Conservation (phyloP, 2,888 invertebrate species). For the Heteropelma amictum region DNA sequence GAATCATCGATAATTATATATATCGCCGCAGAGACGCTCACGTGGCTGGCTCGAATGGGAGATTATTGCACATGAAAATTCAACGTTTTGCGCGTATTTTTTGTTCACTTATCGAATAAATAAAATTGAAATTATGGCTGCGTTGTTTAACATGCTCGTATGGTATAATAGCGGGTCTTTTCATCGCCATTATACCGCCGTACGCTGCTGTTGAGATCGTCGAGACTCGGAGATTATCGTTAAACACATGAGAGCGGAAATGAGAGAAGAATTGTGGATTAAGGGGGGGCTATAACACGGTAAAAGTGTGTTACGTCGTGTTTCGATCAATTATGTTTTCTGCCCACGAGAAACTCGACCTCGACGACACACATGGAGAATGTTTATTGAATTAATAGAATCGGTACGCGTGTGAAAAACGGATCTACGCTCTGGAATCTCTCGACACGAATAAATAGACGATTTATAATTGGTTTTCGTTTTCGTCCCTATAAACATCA, state of each 20-base stretch:
- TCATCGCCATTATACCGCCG: constrained; percentile 27
- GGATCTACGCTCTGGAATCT: constrained; percentile 25
- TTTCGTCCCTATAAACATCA: not conserved
- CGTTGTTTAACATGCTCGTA: too few species aligned
- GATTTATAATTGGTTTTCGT: not conserved
- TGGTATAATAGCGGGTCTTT: constrained; percentile 1
- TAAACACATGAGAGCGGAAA: constrained; percentile 1
- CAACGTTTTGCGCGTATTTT: too few species aligned
- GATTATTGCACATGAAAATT: too few species aligned
- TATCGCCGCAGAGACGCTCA: too few species aligned
- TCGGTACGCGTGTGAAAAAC: constrained; percentile 11
- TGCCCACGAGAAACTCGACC: constrained; percentile 40
- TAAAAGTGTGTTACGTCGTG: constrained; percentile 44
- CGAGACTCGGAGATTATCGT: constrained; percentile 18
- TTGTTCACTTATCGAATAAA: too few species aligned
- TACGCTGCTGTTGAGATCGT: too few species aligned
- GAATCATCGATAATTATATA: too few species aligned
- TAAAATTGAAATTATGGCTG: too few species aligned
- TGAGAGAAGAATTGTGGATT: too few species aligned
- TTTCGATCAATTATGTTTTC: constrained; percentile 49
- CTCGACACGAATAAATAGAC: not conserved
- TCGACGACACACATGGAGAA: constrained; percentile 30
- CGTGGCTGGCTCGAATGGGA: too few species aligned
- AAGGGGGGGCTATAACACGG: too few species aligned
- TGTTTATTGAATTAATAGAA: constrained; percentile 23